Evolutionary conservation across 1,140 invertebrate species (phyloP).

Genomic region (Dinothrombium tinctorium): DNA sequence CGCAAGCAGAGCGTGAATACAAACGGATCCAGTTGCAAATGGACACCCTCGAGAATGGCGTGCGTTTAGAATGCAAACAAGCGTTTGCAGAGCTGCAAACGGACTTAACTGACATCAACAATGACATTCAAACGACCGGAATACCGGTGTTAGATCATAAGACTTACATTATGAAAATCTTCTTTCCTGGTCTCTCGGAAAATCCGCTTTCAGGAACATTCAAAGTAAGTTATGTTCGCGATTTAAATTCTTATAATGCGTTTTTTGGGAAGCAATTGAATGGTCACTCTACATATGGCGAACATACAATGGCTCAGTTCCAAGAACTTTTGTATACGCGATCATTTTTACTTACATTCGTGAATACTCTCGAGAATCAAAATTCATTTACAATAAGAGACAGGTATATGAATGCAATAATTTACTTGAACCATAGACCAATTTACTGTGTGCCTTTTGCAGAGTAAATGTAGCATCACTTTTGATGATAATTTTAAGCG

Average conservation of each 20-base stretch:
- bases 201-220: constrained; percentile 39
- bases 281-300: constrained; percentile 51
- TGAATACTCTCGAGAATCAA: constrained; percentile 73
- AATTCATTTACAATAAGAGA: constrained; percentile 73
- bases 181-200: constrained; percentile 80
- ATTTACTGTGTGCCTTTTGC: constrained; percentile 13
- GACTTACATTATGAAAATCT: constrained; percentile 93
- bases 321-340: constrained; percentile 79
- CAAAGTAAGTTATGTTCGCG: neutral
- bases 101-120: constrained; percentile 92
- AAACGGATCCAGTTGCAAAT: constrained; percentile 95
- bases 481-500: constrained; percentile 72
- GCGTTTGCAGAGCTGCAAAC: constrained; percentile 98
- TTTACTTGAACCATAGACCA: neutral
- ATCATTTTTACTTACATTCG: constrained; percentile 69
- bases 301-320: constrained; percentile 79
- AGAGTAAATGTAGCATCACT: constrained; percentile 76
- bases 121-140: constrained; percentile 77
- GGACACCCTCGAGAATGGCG: constrained; percentile 95
- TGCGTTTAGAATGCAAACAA: constrained; percentile 88
- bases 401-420: constrained; percentile 28
- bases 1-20: constrained; percentile 82
- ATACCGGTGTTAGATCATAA: constrained; percentile 87
- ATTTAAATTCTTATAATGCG: too few species aligned
- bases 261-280: neutral